Evolutionary conservation across 2,797 vertebrate species (phyloP), one percentile per base, ranked within the genome.

Genomic region (Myioborus miniatus): DNA sequence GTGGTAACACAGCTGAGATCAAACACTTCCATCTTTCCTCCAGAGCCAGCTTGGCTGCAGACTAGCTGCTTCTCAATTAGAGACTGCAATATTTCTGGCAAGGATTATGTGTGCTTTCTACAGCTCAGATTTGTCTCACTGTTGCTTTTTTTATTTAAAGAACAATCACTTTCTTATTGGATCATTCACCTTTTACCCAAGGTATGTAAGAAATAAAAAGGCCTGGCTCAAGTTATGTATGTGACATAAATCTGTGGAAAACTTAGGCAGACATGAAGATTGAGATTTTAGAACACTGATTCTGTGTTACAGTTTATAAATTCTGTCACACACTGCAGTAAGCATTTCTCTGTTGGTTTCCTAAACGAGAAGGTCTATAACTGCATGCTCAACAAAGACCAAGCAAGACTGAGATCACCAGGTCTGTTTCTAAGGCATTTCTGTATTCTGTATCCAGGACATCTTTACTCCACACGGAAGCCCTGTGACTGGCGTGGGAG

Each of bases 1-100:
- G 95, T 93, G 87, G 89, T 64, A 95, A 86, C 94, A 91, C 94
- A 97, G 94, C 94, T 95, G 94, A 96, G 87, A 94, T 93, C 89
- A 93, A 93, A 86, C 83, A 93, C 63, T 95, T 89, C 15, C 46
- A 58, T 85, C 79, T 88, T 88, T 69, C 41, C 91, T 96, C 85
- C 76, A 91, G 82, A 94, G 94, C 92, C 96, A 96, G 94, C 37
- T 93, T 97, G 95, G 95, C 95, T 81, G 55, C 69, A 85, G 50
- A 56, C n/a, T 69, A 78, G 26, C 84, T 92, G 87, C 85, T 94
- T 75, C 80, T 78, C 85, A 85, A 83, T 94, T 90, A 96, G 84
- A 92, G 71, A 65, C 2, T 46, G 69, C 39, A 93, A 2, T 83
- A 59, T 91, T 93, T 88, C 72, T 97, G 94, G 95, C 91, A 94